Evolutionary conservation across 2,113 vertebrate species (phyloP).

Genomic region (Melanostigma gelatinosum): DNA sequence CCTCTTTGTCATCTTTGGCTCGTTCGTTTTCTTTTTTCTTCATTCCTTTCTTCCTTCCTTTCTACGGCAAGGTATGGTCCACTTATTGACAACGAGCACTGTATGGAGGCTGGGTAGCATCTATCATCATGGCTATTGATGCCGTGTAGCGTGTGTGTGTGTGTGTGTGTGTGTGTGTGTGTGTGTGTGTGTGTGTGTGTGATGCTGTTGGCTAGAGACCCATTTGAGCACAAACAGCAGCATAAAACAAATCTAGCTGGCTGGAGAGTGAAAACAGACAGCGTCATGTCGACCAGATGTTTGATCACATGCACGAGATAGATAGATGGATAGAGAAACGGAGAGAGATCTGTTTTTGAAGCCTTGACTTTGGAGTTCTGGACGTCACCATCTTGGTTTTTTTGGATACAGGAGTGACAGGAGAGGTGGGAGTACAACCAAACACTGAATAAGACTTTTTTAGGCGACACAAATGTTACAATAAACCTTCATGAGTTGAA

Average conservation of each 20-base stretch:
- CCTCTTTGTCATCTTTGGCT: conserved; percentile 63
- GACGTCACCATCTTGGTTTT: not conserved
- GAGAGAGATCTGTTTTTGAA: not conserved
- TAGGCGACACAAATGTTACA: not conserved
- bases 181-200: not conserved
- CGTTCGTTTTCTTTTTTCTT: conserved; percentile 5
- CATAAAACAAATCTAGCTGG: conserved; percentile 27
- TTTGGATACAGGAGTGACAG: not conserved
- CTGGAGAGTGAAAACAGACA: conserved; percentile 31
- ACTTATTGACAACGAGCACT: conserved; percentile 8
- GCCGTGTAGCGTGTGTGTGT: not conserved
- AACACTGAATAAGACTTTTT: not conserved
- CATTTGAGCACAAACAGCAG: conserved; percentile 49
- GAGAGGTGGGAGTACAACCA: not conserved
- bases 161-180: conserved; percentile 17
- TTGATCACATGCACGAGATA: not conserved
- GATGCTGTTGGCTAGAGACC: conserved; percentile 18
- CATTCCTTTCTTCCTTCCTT: not conserved
- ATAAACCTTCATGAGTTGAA: not conserved
- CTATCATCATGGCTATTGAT: conserved; percentile 28
- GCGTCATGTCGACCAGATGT: conserved; percentile 30
- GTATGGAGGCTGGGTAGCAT: conserved; percentile 36
- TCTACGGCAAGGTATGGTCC: conserved; percentile 14
- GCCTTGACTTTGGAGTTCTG: not conserved
- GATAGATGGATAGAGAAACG: not conserved